Base-by-base conservation (phyloP, 2,888 invertebrate species). In the Ditula angustiorana region DNA sequence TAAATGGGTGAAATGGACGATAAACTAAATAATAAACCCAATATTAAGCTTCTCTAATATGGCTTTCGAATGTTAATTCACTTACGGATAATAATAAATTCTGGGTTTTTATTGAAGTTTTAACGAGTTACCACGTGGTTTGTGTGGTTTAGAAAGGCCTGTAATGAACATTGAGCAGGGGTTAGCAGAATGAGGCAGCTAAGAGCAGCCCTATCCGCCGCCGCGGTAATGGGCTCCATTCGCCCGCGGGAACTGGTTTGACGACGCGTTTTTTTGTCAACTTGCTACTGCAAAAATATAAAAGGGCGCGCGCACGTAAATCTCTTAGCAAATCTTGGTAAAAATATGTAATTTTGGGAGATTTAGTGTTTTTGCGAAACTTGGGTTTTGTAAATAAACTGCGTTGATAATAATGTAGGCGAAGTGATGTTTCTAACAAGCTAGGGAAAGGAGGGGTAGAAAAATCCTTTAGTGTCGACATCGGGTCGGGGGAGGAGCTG, bases 381-480 rank as follows among this genome's bases (percentile, higher is more conserved):
- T 63, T 44, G 13, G 26, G 13, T 28, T 21, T 33, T 19, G 44
- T 58, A 63, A 58, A 59, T 28, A 47, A 53, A 47, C 53, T 19
- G 5, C 11, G 57, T 44, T 52, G 63, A 58, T 61, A 67, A 52
- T 56, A 60, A 56, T 66, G 59, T 62, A 66, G 58, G 60, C 53
- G 62, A 62, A 71, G 58, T 76, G 73, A 74, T 73, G 73, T 75
- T 79, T 78, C 67, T 73, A 77, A 74, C 79, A 78, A 78, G 68
- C 75, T 75, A 70, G 72, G 68, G 44, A 55, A 60, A 56, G 75
- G 71, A 73, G 77, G 76, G 76, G 80, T 83, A 84, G 82, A 85
- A 87, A 88, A 87, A 85, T 83, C 75, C 80, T 81, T 87, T 87
- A 83, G 86, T 86, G 85, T 84, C 87, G 84, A 83, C 87, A 82